These are phyloP conservation scores for Sarcophaga peregrina DNA, from an alignment of 1,140 invertebrate species.

Conservation along the genomic window DNA sequence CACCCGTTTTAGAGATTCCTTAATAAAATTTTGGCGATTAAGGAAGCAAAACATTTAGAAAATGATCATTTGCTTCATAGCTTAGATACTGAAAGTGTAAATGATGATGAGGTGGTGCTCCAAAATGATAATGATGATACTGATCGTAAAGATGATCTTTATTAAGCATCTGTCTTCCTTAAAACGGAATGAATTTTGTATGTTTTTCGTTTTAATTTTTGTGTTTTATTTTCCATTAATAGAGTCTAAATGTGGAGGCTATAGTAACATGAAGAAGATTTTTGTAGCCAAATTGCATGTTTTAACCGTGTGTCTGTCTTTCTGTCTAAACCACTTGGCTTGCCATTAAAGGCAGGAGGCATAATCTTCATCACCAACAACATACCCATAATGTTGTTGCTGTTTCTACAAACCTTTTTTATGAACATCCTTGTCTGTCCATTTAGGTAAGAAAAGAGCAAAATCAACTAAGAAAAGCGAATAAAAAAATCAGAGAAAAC, in stretches of 20 bases:
- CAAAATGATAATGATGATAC: slow-evolving; percentile 1
- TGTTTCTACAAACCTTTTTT: background rate
- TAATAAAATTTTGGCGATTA: background rate
- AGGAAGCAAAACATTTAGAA: background rate
- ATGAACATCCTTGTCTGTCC: too few species aligned
- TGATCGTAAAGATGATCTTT: background rate
- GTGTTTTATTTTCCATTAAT: background rate
- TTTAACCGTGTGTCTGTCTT: background rate
- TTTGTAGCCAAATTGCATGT: slow-evolving; percentile 30
- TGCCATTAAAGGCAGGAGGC: background rate
- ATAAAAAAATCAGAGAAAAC: slow-evolving; percentile 51
- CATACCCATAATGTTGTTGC: background rate
- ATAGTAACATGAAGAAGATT: background rate
- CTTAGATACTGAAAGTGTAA: background rate
- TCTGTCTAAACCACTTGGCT: background rate
- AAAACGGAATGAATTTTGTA: too few species aligned
- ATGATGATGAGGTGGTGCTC: background rate
- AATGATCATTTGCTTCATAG: slow-evolving; percentile 7
- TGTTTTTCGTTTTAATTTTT: too few species aligned
- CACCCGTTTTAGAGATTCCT: background rate
- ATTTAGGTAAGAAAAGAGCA: too few species aligned
- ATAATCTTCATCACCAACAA: too few species aligned
- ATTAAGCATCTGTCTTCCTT: background rate
- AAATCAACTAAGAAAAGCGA: background rate
- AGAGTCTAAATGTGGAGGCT: background rate